Evolutionary conservation across 2,113 vertebrate species (phyloP).

Genomic region (Gymnorhina tibicen): DNA sequence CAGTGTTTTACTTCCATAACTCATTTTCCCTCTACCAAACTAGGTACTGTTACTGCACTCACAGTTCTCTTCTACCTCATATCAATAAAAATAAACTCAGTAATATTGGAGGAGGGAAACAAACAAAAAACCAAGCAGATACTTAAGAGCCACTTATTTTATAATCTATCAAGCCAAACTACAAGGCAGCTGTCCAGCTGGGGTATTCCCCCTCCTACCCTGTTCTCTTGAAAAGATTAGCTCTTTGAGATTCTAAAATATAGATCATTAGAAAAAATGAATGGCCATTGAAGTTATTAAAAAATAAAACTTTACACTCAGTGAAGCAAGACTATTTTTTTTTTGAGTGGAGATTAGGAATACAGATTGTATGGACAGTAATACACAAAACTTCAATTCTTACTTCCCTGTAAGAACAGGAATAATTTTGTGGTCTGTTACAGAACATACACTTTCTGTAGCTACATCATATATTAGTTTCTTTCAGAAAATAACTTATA

Average conservation of each 20-base stretch:
- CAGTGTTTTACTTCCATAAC: not conserved
- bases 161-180: not conserved
- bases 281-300: not conserved
- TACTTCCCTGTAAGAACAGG: not conserved
- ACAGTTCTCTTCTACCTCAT: not conserved
- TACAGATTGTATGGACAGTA: not conserved
- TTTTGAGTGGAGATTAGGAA: not conserved
- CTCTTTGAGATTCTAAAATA: not conserved
- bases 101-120: not conserved
- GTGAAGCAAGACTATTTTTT: not conserved
- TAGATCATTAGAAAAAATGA: not conserved
- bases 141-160: not conserved
- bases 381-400: not conserved
- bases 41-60: not conserved
- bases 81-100: not conserved
- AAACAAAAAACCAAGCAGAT: not conserved
- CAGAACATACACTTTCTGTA: not conserved
- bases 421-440: not conserved
- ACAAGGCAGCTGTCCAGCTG: not conserved
- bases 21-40: not conserved
- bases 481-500: not conserved
- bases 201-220: rapidly evolving
- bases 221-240: not conserved
- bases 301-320: not conserved
- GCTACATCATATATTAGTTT: not conserved